Evolutionary conservation across 2,113 vertebrate genomes (phyloP).

Genomic region (Ophiodon elongatus): DNA sequence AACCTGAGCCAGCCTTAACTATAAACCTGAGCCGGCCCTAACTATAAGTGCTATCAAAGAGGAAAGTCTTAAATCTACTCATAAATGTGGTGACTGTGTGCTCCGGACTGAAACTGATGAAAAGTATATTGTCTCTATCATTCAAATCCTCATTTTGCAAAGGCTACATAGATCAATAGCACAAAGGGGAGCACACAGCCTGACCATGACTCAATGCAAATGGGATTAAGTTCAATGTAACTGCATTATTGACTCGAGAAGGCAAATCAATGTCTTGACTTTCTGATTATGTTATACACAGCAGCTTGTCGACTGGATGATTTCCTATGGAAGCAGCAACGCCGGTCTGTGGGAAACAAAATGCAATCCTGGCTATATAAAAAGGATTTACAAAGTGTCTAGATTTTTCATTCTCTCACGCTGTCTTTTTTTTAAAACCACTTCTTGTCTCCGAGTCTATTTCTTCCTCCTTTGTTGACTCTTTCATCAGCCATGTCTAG

Average conservation of each 20-base stretch:
- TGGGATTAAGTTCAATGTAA: conserved; percentile 52
- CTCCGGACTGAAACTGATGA: not conserved
- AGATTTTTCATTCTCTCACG: conserved; percentile 32
- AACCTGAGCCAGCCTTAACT: too few relatives aligned
- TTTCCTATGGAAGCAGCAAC: conserved; percentile 41
- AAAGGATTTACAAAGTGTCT: conserved; percentile 8
- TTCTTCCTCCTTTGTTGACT: conserved; percentile 8
- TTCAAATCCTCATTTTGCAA: conserved; percentile 33
- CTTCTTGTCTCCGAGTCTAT: conserved; percentile 9
- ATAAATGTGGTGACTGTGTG: too few relatives aligned
- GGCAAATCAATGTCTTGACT: conserved; percentile 59
- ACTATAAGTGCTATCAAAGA: too few relatives aligned
- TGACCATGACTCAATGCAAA: conserved; percentile 44
- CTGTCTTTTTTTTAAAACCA: not conserved
- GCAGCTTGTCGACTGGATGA: conserved; percentile 36
- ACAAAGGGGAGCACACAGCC: conserved; percentile 25
- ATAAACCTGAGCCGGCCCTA: too few relatives aligned
- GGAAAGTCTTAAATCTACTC: too few relatives aligned
- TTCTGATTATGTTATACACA: conserved; percentile 44
- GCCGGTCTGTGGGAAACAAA: conserved; percentile 15
- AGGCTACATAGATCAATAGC: conserved; percentile 55
- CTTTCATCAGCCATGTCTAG: conserved; percentile 39
- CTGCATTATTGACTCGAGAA: conserved; percentile 54
- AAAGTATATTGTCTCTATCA: conserved; percentile 33
- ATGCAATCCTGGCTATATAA: conserved; percentile 21